A percentile compares a stretch with the other conserved stretches of the same genome.
Evolutionary conservation across 2,888 invertebrate genomes (phyloP).

Genomic region (Didymodactylos carnosus): DNA sequence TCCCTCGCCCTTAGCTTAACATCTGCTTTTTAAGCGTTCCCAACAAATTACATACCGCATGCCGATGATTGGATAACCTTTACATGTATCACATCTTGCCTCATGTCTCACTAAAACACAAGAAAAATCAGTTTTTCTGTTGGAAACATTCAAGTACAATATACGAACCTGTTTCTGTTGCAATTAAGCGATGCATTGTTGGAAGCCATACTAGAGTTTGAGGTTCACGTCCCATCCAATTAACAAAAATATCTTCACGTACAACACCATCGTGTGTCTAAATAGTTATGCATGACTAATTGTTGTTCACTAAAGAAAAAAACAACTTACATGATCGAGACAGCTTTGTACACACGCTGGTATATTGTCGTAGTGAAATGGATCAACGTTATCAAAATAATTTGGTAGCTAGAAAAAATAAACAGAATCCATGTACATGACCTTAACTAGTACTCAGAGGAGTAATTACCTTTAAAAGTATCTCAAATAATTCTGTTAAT

Average conservation of each 20-base stretch:
- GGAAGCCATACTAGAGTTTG: constrained; percentile 48
- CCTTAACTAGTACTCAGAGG: no score
- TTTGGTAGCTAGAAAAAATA: not conserved
- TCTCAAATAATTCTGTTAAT: not conserved
- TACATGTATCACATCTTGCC: constrained; percentile 45
- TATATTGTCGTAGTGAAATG: not conserved
- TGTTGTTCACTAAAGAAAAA: not conserved
- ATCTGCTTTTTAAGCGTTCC: no score
- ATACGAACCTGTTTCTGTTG: constrained; percentile 37
- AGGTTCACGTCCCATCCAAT: constrained; percentile 49
- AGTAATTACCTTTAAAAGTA: not conserved
- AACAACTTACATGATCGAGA: not conserved
- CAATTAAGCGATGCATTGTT: constrained; percentile 44
- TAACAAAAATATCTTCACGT: constrained; percentile 41
- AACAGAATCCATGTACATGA: not conserved
- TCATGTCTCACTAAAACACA: constrained; percentile 37
- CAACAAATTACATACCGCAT: constrained; percentile 10
- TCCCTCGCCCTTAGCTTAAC: no score
- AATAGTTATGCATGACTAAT: constrained; percentile 20
- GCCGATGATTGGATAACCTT: constrained; percentile 42
- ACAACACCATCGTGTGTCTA: constrained; percentile 26
- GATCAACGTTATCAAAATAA: not conserved
- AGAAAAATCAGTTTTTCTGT: not conserved
- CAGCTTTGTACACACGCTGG: not conserved
- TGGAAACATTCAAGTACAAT: no score